Conservation (phyloP, 2,113 vertebrate genomes). For the Urocitellus parryii region DNA sequence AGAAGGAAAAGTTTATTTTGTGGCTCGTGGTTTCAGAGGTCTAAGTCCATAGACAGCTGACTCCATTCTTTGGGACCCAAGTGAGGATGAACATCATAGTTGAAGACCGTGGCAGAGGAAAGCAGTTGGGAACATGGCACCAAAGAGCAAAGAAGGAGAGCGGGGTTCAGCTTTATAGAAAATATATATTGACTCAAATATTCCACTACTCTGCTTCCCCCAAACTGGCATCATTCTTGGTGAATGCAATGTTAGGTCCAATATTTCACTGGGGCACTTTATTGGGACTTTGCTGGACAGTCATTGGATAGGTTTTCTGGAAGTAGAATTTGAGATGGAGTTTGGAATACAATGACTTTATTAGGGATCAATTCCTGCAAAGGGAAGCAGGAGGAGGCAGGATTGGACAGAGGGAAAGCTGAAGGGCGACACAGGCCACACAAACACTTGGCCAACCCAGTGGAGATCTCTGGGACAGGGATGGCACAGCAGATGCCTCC, state of each 20-base stretch:
- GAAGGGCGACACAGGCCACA: neutral
- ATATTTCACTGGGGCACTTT: neutral
- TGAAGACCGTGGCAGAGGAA: no score
- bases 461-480: no score
- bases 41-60: no score
- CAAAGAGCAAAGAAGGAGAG: no score
- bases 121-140: no score
- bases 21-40: no score
- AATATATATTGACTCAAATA: neutral
- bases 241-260: neutral
- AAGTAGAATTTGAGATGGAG: neutral
- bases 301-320: neutral
- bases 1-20: no score
- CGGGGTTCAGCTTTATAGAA: no score
- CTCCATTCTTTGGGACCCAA: no score
- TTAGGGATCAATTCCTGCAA: neutral
- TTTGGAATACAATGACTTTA: neutral
- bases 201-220: neutral
- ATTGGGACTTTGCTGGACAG: neutral
- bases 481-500: neutral
- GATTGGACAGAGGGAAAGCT: neutral
- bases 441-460: neutral
- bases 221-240: neutral
- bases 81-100: no score
- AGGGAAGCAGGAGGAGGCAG: neutral